Evolutionary conservation across 2,113 vertebrate genomes (phyloP), one percentile per base, ranked within the genome.

Genomic region (Callopanchax toddi): DNA sequence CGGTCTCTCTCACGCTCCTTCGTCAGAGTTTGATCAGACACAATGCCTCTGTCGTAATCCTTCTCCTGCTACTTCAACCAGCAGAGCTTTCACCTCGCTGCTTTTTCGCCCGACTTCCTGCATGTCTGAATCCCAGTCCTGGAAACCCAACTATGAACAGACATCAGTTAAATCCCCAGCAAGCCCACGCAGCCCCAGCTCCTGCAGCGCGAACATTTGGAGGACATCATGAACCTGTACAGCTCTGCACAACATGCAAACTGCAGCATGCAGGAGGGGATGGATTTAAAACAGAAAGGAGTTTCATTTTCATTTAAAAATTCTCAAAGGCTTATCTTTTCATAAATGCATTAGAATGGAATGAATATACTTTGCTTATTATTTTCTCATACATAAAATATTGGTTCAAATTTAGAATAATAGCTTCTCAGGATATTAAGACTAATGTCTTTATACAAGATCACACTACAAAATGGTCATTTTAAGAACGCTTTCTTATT

Each of bases 1-100:
- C 71, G 82, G 78, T 74, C 81, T 88, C 73, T 87, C 83, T 87
- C 87, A 83, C 58, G 86, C 87, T 81, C 79, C 81, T 73, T 53
- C 60, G 72, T 60, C 76, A 56, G 68, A 39, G 72, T 60, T 71
- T 79, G 74, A 67, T 78, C 76, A 69, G 69, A 60, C 71, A 76
- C 71, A 61, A 81, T 71, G 66, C 57, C 74, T 43, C 17, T 57
- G 60, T 74, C 37, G 10, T 82, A 56, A 77, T 74, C 81, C 72
- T 51, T 62, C 53, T 45, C 58, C 51, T 70, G 60, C 74, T 21
- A 23, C 32, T 68, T 69, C 36, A 51, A 48, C 59, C 69, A 65
- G 63, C 57, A 51, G 26, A 71, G 68, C 51, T 48, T 60, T 71
- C 23, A 13, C 18, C 39, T 21, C 34, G 63, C 60, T 45, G 48